Conservation (phyloP, 2,113 vertebrate genomes). For the Rattus rattus region DNA sequence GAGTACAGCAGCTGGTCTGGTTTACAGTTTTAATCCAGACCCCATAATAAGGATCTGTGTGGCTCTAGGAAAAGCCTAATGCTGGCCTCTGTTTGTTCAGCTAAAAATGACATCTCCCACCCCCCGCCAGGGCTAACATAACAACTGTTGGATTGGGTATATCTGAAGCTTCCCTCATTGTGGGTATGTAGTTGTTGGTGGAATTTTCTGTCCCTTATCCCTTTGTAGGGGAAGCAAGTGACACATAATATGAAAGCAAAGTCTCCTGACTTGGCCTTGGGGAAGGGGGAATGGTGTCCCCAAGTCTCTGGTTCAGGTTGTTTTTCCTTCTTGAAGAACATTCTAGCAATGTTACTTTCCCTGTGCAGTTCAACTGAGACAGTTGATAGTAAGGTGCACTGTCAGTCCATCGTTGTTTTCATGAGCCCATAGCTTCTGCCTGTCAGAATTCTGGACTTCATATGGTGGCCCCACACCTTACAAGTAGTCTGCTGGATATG, state of each 20-base stretch:
- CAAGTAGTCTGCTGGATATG: background rate
- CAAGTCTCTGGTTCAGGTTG: background rate
- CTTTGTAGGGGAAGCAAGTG: background rate
- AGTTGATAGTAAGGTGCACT: fast-evolving
- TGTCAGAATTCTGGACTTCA: background rate
- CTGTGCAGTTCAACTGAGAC: fast-evolving
- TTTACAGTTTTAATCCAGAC: background rate
- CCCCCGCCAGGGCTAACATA: background rate
- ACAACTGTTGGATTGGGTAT: background rate
- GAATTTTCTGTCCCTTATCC: background rate
- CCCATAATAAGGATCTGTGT: fast-evolving
- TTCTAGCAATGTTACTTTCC: background rate
- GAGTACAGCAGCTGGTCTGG: background rate
- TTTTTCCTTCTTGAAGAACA: background rate
- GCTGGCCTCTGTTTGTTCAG: background rate
- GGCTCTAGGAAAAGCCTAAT: background rate
- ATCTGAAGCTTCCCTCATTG: background rate
- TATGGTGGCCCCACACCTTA: background rate
- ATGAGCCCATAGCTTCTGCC: background rate
- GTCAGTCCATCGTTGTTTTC: background rate
- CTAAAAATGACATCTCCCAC: background rate
- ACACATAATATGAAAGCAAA: background rate
- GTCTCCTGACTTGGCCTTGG: background rate
- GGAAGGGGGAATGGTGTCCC: background rate
- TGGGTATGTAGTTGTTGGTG: background rate